Percentiles rank a stretch among this genome's conserved stretches.
Evolutionary conservation across 2,888 invertebrate species (phyloP).

Genomic region (Geophilus truncorum): DNA sequence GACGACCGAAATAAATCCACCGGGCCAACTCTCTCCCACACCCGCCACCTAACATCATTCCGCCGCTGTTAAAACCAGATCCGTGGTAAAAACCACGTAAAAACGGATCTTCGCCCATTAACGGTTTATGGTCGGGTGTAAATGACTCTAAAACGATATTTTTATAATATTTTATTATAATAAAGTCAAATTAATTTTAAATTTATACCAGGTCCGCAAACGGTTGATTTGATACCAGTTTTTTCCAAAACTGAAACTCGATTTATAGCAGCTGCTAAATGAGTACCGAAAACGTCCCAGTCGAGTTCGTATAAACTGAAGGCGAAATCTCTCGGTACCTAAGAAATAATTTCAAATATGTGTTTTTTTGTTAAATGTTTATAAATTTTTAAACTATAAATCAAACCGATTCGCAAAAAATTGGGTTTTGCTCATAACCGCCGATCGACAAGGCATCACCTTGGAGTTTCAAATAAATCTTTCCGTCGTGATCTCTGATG

Average conservation of each 20-base stretch:
- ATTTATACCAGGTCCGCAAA: constrained; percentile 66
- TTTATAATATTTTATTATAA: constrained; percentile 35
- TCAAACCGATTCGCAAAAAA: constrained; percentile 66
- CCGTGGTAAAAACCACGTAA: constrained; percentile 71
- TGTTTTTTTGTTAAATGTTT: not conserved
- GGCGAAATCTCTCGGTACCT: constrained; percentile 69
- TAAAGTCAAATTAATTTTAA: not conserved
- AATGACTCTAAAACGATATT: too few relatives aligned
- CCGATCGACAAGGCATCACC: constrained; percentile 78
- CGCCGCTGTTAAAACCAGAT: constrained; percentile 84
- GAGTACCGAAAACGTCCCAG: constrained; percentile 74
- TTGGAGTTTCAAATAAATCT: constrained; percentile 74
- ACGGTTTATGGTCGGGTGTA: constrained; percentile 84
- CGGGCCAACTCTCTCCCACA: constrained; percentile 76
- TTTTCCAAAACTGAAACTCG: constrained; percentile 68
- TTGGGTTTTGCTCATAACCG: constrained; percentile 81
- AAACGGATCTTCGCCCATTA: constrained; percentile 61
- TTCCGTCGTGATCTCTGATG: constrained; percentile 77
- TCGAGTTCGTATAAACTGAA: constrained; percentile 83
- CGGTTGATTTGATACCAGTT: constrained; percentile 75
- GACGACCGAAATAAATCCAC: constrained; percentile 78
- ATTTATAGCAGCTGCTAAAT: constrained; percentile 63
- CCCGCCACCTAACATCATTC: constrained; percentile 87
- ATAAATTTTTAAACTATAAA: not conserved
- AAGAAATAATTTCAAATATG: not conserved